phyloP scores from a whole-genome alignment of 1,140 invertebrate species.

The Hestina assimilis region DNA sequence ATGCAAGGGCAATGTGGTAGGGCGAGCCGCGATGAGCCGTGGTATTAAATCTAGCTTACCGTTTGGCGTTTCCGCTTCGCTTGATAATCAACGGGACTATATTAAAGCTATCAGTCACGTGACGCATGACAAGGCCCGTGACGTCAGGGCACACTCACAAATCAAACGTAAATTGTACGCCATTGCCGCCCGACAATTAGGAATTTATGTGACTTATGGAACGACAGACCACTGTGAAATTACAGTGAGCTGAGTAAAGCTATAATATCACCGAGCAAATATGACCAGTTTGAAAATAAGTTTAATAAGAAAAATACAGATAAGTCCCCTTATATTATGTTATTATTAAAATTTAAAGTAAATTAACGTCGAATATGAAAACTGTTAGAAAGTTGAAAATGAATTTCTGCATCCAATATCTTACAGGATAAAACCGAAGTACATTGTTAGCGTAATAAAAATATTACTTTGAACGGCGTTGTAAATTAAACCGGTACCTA shows the following conservation, averaged over 20 bases:
- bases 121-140: constrained; percentile 58
- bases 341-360: no score
- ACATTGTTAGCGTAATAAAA: constrained; percentile 1
- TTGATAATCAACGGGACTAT: constrained; percentile 73
- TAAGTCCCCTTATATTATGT: no score
- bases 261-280: neutral
- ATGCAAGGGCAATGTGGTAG: constrained; percentile 41
- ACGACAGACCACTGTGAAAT: constrained; percentile 1
- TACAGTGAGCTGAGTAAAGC: neutral
- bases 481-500: constrained; percentile 21
- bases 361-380: no score
- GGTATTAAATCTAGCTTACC: constrained; percentile 77
- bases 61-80: constrained; percentile 65
- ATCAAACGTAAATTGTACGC: constrained; percentile 50
- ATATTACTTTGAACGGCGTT: constrained; percentile 4
- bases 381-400: no score
- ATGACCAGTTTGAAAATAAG: neutral
- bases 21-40: constrained; percentile 55
- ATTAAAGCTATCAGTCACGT: constrained; percentile 74
- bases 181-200: constrained; percentile 38
- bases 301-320: no score
- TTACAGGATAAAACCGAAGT: neutral
- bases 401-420: neutral
- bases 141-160: constrained; percentile 51
- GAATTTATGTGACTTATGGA: constrained; percentile 38